Percentiles rank a stretch among this genome's conserved stretches.
These are phyloP conservation scores for Andrena dorsata DNA, from an alignment of 2,888 invertebrate species.

Conservation along the genomic window DNA sequence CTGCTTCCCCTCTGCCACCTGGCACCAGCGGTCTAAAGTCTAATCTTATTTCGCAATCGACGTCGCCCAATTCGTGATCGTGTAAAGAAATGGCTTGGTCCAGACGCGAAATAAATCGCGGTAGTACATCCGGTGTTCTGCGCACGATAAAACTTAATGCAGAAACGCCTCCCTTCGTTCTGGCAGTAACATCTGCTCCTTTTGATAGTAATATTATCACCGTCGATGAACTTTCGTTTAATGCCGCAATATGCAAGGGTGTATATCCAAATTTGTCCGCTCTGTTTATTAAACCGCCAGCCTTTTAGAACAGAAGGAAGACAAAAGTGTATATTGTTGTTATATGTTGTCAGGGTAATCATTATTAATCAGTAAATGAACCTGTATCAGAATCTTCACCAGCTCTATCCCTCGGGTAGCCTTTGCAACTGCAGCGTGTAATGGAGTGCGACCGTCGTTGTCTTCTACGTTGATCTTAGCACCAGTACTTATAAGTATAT, in stretches of 20 bases:
- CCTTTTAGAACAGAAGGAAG: conserved; percentile 80
- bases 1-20: conserved; percentile 85
- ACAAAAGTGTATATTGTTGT: not conserved
- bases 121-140: conserved; percentile 93
- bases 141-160: conserved; percentile 93
- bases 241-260: conserved; percentile 92
- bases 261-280: conserved; percentile 94
- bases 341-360: not conserved
- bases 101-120: conserved; percentile 89
- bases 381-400: conserved; percentile 80
- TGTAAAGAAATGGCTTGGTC: conserved; percentile 92
- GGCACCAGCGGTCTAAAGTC: conserved; percentile 86
- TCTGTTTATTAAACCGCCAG: conserved; percentile 91
- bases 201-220: conserved; percentile 90
- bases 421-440: conserved; percentile 93
- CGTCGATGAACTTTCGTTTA: conserved; percentile 92
- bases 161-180: conserved; percentile 93
- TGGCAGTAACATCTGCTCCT: conserved; percentile 93
- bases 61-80: conserved; percentile 94
- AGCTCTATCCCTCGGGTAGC: conserved; percentile 85
- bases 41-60: conserved; percentile 92
- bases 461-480: conserved; percentile 90
- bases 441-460: conserved; percentile 91
- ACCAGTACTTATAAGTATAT: conserved; percentile 88
- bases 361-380: conserved; percentile 55